Base-by-base conservation (phyloP, 2,113 vertebrate species). In the Heloderma charlesbogerti region DNA sequence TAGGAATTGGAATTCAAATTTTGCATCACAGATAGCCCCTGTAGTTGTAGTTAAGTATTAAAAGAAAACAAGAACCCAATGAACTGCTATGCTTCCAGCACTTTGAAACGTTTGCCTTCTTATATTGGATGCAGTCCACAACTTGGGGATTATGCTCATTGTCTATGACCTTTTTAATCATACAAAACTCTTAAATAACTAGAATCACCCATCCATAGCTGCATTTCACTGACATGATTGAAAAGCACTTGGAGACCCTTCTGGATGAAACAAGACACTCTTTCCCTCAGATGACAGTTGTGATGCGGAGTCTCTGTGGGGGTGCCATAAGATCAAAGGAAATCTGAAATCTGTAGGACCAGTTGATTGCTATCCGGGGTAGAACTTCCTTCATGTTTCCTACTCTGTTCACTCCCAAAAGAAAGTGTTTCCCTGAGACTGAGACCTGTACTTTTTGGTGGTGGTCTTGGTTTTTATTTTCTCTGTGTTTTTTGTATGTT, bases 241-340 rank as follows among this genome's bases (percentile, higher is more conserved):
- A 72, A 92, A 92, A 96, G 95, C 96, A 96, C 95, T 96, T 94
- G 89, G 97, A 96, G 96, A 97, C 96, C 96, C 96, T 97, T 97
- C 96, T 67, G 86, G 66, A 81, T 3, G 20, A 96, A 91, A 94
- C 89, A 88, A 20, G 43, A 6, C 71, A 69, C 89, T 86, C 85
- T 93, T 93, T 71, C 90, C 67, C 54, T 83, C 63, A 45, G 40
- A 83, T 63, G 27, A 82, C 66, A 89, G 89, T 43, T 90, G 74
- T 85, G 43, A 48, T 8, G 82, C 89, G 90, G 91, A 72, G 10
- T 94, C 93, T 95, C 90, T 92, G 85, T 91, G 91, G 95, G 92
- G 94, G 93, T 87, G 40, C 31, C 84, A 79, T 60, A 16, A 51
- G 29, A 45, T 87, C 54, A 40, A 6, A 88, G 77, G 40, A 9